These are phyloP conservation scores for Polypterus bichir DNA, from an alignment of 2,113 vertebrate genomes.

Conservation along the genomic window DNA sequence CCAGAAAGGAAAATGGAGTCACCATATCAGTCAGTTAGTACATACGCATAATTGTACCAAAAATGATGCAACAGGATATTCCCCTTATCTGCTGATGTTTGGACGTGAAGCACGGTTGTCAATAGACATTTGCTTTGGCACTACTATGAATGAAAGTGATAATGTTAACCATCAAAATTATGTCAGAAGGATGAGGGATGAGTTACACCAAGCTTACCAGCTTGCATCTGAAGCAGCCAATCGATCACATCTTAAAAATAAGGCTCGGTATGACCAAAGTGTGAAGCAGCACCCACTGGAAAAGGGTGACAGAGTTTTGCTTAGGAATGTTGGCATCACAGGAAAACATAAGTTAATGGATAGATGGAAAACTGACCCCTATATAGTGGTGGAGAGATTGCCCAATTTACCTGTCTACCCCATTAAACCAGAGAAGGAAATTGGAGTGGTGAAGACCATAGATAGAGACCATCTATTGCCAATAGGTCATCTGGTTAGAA, in stretches of 20 bases:
- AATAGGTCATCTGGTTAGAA: not conserved
- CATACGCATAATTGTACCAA: too few species aligned
- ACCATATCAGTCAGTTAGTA: too few species aligned
- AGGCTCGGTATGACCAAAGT: not conserved
- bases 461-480: not conserved
- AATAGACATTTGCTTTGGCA: too few species aligned
- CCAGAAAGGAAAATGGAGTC: too few species aligned
- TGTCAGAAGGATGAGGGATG: not conserved
- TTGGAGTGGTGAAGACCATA: not conserved
- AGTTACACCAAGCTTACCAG: not conserved
- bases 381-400: not conserved
- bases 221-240: not conserved
- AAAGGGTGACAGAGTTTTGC: too few species aligned
- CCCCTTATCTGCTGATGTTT: too few species aligned
- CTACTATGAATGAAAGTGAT: too few species aligned
- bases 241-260: not conserved
- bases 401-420: slow-evolving; percentile 1
- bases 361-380: not conserved
- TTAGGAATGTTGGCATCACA: not conserved
- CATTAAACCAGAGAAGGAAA: not conserved
- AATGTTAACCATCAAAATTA: not conserved
- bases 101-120: too few species aligned
- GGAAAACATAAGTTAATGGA: slow-evolving; percentile 1
- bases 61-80: too few species aligned
- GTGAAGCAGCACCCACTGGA: not conserved